Percentiles rank a stretch among this genome's conserved stretches.
phyloP scores from a whole-genome alignment of 2,797 vertebrate genomes.

The Columba guinea region DNA sequence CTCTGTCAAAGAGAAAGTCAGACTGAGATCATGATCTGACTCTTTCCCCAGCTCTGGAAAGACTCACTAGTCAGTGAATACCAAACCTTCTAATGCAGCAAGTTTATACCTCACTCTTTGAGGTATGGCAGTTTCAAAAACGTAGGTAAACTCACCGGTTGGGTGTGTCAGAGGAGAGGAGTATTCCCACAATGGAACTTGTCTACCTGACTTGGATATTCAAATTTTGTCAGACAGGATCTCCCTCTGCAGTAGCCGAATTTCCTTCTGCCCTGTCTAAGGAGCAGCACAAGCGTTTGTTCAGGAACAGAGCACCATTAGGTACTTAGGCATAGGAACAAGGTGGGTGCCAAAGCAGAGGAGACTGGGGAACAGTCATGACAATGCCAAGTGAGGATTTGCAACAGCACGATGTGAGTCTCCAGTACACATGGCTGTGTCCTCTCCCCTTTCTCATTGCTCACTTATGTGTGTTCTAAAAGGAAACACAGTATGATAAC shows the following conservation, averaged over 20 bases:
- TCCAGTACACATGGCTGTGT: not conserved
- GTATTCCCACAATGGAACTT: conserved; percentile 4
- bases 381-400: not conserved
- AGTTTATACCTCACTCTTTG: not conserved
- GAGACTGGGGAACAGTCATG: not conserved
- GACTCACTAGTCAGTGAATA: not conserved
- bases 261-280: not conserved
- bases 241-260: not conserved
- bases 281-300: not conserved
- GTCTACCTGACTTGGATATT: conserved; percentile 30
- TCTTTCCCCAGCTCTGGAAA: not conserved
- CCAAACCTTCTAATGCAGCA: not conserved
- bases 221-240: conserved; percentile 16
- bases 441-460: not conserved
- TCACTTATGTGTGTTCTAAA: not conserved
- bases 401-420: fast-evolving
- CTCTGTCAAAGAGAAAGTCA: conserved; percentile 27
- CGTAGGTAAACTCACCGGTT: not conserved
- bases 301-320: not conserved
- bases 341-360: not conserved
- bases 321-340: not conserved
- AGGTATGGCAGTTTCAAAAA: not conserved
- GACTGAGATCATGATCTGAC: conserved; percentile 22
- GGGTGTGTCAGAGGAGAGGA: not conserved
- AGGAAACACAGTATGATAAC: not conserved